A percentile compares a stretch with the other conserved stretches of the same genome.
Conservation (phyloP, 2,797 vertebrate genomes). For the Balearica regulorum region DNA sequence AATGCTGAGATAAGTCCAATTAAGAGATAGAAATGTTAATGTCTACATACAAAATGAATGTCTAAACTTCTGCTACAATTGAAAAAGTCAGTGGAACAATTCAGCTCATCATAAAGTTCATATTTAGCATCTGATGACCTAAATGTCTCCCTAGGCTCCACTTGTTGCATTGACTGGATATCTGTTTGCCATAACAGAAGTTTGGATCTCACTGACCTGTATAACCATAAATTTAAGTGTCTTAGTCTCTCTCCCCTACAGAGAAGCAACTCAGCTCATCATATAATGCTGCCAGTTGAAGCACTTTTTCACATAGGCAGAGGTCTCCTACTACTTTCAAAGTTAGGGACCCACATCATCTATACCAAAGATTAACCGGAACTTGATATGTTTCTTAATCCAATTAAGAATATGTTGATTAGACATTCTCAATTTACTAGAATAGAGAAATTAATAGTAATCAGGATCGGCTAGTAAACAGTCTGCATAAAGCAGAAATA, state of each 20-base stretch:
- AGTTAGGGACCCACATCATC: not conserved
- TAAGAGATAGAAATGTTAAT: not conserved
- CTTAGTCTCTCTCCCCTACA: not conserved
- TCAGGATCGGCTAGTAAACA: not conserved
- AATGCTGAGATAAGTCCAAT: not conserved
- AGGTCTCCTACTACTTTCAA: not conserved
- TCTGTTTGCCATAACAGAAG: not conserved
- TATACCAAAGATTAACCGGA: not conserved
- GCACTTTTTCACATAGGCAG: not conserved
- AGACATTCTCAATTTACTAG: not conserved
- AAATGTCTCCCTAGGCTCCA: not conserved
- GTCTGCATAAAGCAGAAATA: not conserved
- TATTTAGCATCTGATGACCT: not conserved
- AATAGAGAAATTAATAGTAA: not conserved
- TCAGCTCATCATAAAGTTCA: not conserved
- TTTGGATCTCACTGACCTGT: not conserved
- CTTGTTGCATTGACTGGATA: not conserved
- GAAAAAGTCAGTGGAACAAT: not conserved
- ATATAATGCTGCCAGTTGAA: not conserved
- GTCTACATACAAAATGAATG: not conserved
- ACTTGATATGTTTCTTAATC: not conserved
- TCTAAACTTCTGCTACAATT: not conserved
- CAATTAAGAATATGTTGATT: not conserved
- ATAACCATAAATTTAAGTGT: not conserved
- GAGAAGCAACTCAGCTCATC: not conserved